These are phyloP conservation scores for Cynopterus brachyotis DNA, from an alignment of 2,113 vertebrate species.

Conservation along the genomic window DNA sequence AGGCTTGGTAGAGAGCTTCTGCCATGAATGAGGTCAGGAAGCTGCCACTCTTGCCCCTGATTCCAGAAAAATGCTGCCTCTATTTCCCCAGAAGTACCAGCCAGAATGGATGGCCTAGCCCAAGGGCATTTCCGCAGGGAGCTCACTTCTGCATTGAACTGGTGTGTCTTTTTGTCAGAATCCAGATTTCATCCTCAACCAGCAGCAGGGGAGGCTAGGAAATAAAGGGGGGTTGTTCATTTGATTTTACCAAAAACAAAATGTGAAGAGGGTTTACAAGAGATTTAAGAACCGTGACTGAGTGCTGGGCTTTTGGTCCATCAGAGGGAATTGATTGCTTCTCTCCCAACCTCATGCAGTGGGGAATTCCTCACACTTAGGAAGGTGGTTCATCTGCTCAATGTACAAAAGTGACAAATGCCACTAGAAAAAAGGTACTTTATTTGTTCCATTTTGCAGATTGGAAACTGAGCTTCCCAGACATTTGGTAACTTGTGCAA, in stretches of 20 bases:
- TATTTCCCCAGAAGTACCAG: neutral
- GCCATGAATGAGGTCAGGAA: neutral
- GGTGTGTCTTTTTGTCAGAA: neutral
- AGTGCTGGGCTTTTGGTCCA: neutral
- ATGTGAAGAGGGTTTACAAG: neutral
- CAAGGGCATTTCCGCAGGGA: neutral
- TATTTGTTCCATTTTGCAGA: neutral
- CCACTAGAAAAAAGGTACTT: neutral
- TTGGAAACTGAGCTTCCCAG: neutral
- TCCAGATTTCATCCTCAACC: neutral
- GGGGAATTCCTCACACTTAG: neutral
- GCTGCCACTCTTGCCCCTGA: neutral
- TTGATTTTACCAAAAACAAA: slow-evolving; percentile 5
- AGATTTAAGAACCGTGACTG: neutral
- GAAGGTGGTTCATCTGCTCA: neutral
- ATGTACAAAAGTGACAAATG: neutral
- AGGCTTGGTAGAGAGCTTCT: neutral
- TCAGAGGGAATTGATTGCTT: neutral
- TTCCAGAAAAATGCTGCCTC: neutral
- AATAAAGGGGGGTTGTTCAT: neutral
- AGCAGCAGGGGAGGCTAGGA: neutral
- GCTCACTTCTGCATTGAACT: neutral
- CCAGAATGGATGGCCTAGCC: neutral
- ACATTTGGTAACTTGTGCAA: neutral
- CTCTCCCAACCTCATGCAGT: neutral